Conservation (phyloP, 1,140 invertebrate genomes). For the Wasmannia auropunctata region DNA sequence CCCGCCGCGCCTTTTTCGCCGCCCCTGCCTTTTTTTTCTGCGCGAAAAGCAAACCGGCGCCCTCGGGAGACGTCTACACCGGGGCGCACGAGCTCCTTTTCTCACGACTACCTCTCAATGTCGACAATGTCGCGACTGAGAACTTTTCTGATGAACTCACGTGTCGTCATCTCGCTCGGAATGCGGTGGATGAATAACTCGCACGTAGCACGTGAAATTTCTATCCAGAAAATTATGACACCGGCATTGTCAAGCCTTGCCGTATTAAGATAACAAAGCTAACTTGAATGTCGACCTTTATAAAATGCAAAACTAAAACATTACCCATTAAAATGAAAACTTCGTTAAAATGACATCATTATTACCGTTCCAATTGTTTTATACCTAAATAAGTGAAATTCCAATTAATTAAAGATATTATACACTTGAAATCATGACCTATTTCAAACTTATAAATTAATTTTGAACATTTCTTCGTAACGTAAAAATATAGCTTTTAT, state of each 20-base stretch:
- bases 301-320: neutral
- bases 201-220: constrained; percentile 4
- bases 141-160: constrained; percentile 52
- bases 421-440: neutral
- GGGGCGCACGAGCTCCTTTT: constrained; percentile 26
- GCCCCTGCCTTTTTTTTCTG: constrained; percentile 5
- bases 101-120: constrained; percentile 36
- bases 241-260: neutral
- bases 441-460: neutral
- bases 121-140: constrained; percentile 51
- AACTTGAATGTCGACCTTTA: neutral
- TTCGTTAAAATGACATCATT: neutral
- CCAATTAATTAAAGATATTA: neutral
- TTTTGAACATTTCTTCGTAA: neutral
- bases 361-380: neutral
- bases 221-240: neutral
- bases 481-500: neutral
- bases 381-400: neutral
- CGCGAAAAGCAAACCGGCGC: constrained; percentile 46
- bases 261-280: neutral
- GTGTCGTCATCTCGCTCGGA: neutral
- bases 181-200: constrained; percentile 16
- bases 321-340: neutral
- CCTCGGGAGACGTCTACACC: constrained; percentile 28
- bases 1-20: constrained; percentile 6